Evolutionary conservation across 1,140 invertebrate genomes (phyloP).

Genomic region (Globodera rostochiensis): DNA sequence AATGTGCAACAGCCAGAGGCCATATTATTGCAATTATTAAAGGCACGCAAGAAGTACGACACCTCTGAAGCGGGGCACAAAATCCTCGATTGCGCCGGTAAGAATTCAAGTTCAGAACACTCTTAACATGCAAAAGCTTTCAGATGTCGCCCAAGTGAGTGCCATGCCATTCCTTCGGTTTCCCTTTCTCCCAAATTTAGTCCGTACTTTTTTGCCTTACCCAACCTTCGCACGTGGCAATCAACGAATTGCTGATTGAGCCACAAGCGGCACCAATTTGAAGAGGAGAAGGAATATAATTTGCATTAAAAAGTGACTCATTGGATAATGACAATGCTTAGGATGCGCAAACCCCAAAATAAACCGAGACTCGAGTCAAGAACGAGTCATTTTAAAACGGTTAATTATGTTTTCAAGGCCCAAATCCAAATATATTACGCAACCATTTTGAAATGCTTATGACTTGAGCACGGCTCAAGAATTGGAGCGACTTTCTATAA

Average conservation of each 20-base stretch:
- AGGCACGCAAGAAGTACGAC: slow-evolving; percentile 58
- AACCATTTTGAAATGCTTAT: too few species aligned
- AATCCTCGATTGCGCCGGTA: slow-evolving; percentile 59
- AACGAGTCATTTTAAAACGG: too few species aligned
- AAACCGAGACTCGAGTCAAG: too few species aligned
- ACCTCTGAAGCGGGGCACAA: slow-evolving; percentile 65
- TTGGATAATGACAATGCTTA: too few species aligned
- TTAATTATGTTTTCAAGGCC: too few species aligned
- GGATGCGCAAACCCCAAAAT: too few species aligned
- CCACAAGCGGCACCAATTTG: slow-evolving; percentile 67
- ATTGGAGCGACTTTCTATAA: too few species aligned
- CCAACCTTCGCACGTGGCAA: slow-evolving; percentile 67
- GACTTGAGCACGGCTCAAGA: too few species aligned
- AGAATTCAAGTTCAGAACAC: not conserved
- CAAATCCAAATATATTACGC: too few species aligned
- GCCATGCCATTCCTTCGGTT: not conserved
- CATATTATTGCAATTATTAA: slow-evolving; percentile 21
- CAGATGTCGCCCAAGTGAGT: slow-evolving; percentile 65
- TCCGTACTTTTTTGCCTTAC: slow-evolving; percentile 66
- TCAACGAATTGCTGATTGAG: slow-evolving; percentile 69
- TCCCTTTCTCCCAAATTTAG: not conserved
- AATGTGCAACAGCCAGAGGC: not conserved
- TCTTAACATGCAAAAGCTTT: not conserved
- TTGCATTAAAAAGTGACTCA: too few species aligned
- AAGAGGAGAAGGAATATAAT: not conserved